Conservation (phyloP, 1,140 invertebrate species). For the Drosophila murphyi region DNA sequence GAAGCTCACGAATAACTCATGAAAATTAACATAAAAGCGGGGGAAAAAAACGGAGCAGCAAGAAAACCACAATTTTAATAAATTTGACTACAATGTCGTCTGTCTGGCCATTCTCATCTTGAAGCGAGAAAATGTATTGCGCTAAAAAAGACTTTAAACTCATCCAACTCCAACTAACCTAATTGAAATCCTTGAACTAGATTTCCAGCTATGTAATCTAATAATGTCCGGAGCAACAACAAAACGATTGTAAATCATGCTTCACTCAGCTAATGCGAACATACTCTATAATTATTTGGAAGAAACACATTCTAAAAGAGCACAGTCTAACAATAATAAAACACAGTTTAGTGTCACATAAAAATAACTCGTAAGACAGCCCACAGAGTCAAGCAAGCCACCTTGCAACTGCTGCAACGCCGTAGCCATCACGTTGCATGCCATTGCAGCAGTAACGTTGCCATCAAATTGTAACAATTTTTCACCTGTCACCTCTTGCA, state of each 20-base stretch:
- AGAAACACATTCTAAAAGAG: constrained; percentile 61
- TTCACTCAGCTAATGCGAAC: constrained; percentile 48
- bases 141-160: not conserved
- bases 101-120: too few species aligned
- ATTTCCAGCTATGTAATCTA: constrained; percentile 25
- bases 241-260: constrained; percentile 39
- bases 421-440: constrained; percentile 50
- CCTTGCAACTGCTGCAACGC: constrained; percentile 37
- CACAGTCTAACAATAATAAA: constrained; percentile 52
- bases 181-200: constrained; percentile 46
- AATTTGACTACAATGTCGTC: too few species aligned
- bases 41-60: too few species aligned
- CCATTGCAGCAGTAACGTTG: constrained; percentile 28
- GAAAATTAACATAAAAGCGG: too few species aligned
- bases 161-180: not conserved
- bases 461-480: constrained; percentile 83
- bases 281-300: constrained; percentile 67
- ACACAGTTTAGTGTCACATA: constrained; percentile 69
- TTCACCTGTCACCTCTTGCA: constrained; percentile 69
- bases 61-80: too few species aligned
- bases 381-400: constrained; percentile 13
- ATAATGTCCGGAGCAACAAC: not conserved
- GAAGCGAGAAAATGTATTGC: too few species aligned
- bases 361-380: constrained; percentile 29
- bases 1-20: too few species aligned